phyloP scores from a whole-genome alignment of 2,888 invertebrate genomes.

The Salticus scenicus region DNA sequence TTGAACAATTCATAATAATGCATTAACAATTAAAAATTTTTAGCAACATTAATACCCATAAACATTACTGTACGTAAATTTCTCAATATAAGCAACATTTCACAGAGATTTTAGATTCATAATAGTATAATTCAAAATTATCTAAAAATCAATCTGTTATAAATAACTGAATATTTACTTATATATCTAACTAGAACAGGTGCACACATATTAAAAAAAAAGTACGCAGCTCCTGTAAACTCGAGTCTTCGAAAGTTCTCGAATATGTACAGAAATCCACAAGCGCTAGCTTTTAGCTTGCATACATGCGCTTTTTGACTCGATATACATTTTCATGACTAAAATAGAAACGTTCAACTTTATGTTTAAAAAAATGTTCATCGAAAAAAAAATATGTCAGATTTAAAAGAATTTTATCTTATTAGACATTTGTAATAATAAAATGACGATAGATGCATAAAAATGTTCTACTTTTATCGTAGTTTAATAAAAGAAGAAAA shows the following conservation, averaged over 20 bases:
- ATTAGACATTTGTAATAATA: too few relatives aligned
- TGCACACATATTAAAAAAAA: conserved; percentile 15
- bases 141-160: conserved; percentile 21
- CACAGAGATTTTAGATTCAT: conserved; percentile 26
- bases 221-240: neutral
- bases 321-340: neutral
- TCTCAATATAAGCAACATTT: conserved; percentile 22
- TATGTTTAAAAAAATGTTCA: too few relatives aligned
- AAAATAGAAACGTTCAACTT: neutral
- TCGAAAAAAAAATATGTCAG: too few relatives aligned
- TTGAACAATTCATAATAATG: too few relatives aligned
- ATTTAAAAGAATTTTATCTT: too few relatives aligned
- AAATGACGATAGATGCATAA: too few relatives aligned
- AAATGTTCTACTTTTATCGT: too few relatives aligned
- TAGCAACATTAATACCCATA: neutral
- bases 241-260: neutral
- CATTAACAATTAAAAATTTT: too few relatives aligned
- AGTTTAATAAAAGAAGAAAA: too few relatives aligned
- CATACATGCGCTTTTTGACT: neutral
- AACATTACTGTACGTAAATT: conserved; percentile 3
- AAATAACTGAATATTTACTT: conserved; percentile 28
- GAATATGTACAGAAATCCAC: neutral
- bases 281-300: neutral
- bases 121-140: neutral
- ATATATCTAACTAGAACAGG: conserved; percentile 15